A percentile compares a stretch with the other conserved stretches of the same genome.
These are phyloP conservation scores for Limnothrissa miodon DNA, from an alignment of 2,113 vertebrate genomes.

Conservation along the genomic window DNA sequence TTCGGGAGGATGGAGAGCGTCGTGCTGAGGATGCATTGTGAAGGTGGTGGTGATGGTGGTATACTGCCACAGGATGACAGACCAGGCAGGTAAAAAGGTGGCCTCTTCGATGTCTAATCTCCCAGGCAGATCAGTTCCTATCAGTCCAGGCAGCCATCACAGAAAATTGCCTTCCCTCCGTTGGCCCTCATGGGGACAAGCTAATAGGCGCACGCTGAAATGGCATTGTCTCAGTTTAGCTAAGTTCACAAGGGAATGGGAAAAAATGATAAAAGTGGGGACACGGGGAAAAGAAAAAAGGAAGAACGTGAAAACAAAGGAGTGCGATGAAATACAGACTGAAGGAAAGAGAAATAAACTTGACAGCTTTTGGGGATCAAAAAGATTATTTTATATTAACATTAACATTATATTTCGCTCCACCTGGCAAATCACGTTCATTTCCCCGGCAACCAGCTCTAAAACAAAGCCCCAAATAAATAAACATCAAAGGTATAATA, in stretches of 20 bases:
- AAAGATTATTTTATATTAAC: too few relatives aligned
- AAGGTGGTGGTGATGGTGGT: not conserved
- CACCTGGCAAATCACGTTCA: not conserved
- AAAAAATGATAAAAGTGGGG: not conserved
- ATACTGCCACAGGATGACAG: slow-evolving; percentile 9
- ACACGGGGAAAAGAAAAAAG: not conserved
- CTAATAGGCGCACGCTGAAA: slow-evolving; percentile 48
- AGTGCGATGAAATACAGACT: not conserved
- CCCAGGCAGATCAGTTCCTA: slow-evolving; percentile 58
- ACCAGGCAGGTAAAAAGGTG: slow-evolving; percentile 36
- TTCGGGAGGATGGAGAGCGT: not conserved
- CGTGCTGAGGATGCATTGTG: not conserved
- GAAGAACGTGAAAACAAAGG: not conserved
- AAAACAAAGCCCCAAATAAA: not conserved
- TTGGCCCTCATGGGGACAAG: slow-evolving; percentile 36
- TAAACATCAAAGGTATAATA: not conserved
- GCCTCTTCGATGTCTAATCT: slow-evolving; percentile 58
- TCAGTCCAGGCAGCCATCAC: slow-evolving; percentile 58
- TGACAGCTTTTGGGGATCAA: slow-evolving; percentile 1
- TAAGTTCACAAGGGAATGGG: slow-evolving; percentile 35
- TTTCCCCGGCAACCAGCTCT: not conserved
- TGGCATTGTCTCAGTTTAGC: slow-evolving; percentile 51
- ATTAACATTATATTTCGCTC: not conserved
- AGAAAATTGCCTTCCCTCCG: slow-evolving; percentile 57
- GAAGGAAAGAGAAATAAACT: not conserved